A percentile compares a stretch with the other conserved stretches of the same genome.
Evolutionary conservation across 2,797 vertebrate species (phyloP).

Genomic region (Nannoperca obscura): DNA sequence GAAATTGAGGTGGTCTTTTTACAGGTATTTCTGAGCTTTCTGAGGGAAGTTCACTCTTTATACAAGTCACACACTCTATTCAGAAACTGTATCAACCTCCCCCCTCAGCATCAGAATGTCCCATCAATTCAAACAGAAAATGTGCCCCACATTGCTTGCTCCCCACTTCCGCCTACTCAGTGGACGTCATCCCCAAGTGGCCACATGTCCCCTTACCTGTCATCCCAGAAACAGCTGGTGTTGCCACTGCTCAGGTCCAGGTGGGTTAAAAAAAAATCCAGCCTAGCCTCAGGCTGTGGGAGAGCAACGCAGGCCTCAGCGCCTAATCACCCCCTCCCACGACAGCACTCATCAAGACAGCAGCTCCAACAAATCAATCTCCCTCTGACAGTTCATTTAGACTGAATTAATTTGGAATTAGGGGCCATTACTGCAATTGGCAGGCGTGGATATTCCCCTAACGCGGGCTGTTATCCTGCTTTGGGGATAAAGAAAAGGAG

Average conservation of each 20-base stretch:
- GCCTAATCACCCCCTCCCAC: slow-evolving; percentile 89
- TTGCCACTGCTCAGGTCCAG: slow-evolving; percentile 74
- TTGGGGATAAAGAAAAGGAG: slow-evolving; percentile 81
- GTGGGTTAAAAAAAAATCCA: slow-evolving; percentile 76
- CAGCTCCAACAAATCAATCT: slow-evolving; percentile 94
- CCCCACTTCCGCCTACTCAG: slow-evolving; percentile 38
- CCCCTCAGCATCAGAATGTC: slow-evolving; percentile 33
- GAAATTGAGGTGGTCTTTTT: slow-evolving; percentile 41
- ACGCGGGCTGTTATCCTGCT: slow-evolving; percentile 85
- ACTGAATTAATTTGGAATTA: slow-evolving; percentile 98
- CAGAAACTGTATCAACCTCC: slow-evolving; percentile 39
- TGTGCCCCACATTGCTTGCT: slow-evolving; percentile 42
- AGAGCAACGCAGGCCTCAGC: slow-evolving; percentile 83
- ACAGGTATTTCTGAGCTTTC: slow-evolving; percentile 27
- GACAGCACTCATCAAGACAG: slow-evolving; percentile 90
- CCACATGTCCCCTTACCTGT: slow-evolving; percentile 82
- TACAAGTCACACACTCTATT: slow-evolving; percentile 24
- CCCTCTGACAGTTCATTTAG: slow-evolving; percentile 95
- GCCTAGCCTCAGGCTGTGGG: slow-evolving; percentile 82
- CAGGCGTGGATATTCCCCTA: slow-evolving; percentile 91
- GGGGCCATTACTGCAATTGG: slow-evolving; percentile 93
- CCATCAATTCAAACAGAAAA: slow-evolving; percentile 45
- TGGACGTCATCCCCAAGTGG: slow-evolving; percentile 73
- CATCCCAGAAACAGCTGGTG: slow-evolving; percentile 85
- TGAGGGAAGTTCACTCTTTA: slow-evolving; percentile 23